Evolutionary conservation across 2,888 invertebrate genomes (phyloP), one percentile per base, ranked within the genome.

Genomic region (Lypha dubia): DNA sequence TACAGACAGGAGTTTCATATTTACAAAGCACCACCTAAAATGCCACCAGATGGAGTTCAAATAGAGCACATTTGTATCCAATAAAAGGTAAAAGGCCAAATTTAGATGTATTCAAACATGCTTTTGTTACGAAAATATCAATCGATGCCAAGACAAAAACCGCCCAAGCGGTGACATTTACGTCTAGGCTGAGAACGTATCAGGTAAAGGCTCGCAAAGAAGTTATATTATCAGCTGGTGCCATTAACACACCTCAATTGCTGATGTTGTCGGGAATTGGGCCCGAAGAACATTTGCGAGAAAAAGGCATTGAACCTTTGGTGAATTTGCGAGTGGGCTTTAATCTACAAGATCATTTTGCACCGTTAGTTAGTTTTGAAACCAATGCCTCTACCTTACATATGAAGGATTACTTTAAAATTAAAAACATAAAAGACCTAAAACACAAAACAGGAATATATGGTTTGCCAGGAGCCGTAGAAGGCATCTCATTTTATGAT

Each of bases 191-290:
- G 0, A 87, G 91, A 75, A 91, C 90, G 56, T 91, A 91, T 63
- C 91, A 91, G 60, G 94, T 94, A 0, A 89, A 88, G 75, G 95
- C 95, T 0, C 92, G 93, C 53, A 94, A 93, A 87, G 96, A 96
- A 91, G 94, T 97, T 0, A 95, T 97, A 76, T 85, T 97, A 4
- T 94, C 95, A 11, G 96, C 95, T 1, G 97, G 97, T 0, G 94
- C 96, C 0, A 95, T 97, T 79, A 96, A 96, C 87, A 94, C 95
- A 0, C 97, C 97, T 0, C 97, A 97, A 89, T 90, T 98, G 8
- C 93, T 97, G 6, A 96, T 97, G 96, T 90, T 96, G 20, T 96
- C 96, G 0, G 96, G 96, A 1, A 91, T 96, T 9, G 95, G 95
- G 1, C 95, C 94, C 0, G 92, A 92, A n/a, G 91, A 93, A 58